phyloP scores from a whole-genome alignment of 2,113 vertebrate species.

The Salvelinus fontinalis region DNA sequence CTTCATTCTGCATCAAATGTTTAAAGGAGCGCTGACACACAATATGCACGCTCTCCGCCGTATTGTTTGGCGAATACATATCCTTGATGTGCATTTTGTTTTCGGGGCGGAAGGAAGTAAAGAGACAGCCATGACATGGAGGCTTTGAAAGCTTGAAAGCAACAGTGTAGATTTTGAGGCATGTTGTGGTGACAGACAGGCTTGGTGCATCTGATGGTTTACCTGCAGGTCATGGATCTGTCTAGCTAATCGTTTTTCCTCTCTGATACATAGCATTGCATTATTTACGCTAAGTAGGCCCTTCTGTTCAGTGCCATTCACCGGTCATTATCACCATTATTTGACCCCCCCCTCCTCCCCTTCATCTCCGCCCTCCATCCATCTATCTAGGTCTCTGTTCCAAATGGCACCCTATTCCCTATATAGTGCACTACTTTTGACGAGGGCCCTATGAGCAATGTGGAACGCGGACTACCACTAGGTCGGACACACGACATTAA shows the following conservation, averaged over 20 bases:
- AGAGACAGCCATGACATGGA: no score
- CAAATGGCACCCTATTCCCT: no score
- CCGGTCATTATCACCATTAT: slow-evolving; percentile 47
- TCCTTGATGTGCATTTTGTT: no score
- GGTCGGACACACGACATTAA: neutral
- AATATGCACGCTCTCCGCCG: slow-evolving; percentile 2
- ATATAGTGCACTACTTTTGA: no score
- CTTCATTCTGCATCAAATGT: slow-evolving; percentile 8
- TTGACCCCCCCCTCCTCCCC: slow-evolving; percentile 3
- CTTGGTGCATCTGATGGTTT: slow-evolving; percentile 35
- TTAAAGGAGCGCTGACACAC: slow-evolving; percentile 27
- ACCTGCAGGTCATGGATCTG: slow-evolving; percentile 59
- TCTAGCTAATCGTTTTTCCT: slow-evolving; percentile 62
- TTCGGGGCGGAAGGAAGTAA: no score
- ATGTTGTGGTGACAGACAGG: slow-evolving; percentile 20
- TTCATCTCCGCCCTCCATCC: neutral
- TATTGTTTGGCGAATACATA: neutral
- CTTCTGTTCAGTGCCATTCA: slow-evolving; percentile 60
- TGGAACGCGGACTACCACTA: neutral
- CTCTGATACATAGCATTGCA: slow-evolving; percentile 72
- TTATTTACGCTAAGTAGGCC: slow-evolving; percentile 74
- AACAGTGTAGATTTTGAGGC: neutral
- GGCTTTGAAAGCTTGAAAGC: neutral
- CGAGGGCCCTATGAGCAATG: no score
- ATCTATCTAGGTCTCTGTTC: no score